These are phyloP conservation scores for Stenopsyche tienmushanensis DNA, from an alignment of 1,140 invertebrate genomes.

Conservation along the genomic window DNA sequence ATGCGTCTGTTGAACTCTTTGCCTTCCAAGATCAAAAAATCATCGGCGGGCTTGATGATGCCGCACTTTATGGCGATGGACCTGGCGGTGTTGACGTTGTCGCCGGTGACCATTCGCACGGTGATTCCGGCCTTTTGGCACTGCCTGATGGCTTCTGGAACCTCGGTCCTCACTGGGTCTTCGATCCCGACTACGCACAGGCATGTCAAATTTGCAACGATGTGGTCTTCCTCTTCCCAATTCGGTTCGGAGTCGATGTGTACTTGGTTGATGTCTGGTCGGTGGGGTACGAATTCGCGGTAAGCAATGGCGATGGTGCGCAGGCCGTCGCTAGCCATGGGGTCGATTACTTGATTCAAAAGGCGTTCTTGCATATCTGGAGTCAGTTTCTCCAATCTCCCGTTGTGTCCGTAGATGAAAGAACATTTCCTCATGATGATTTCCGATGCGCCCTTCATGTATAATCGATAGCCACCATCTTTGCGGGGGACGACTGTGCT, in stretches of 20 bases:
- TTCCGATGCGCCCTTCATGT: conserved; percentile 75
- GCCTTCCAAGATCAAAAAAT: conserved; percentile 81
- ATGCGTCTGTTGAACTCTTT: conserved; percentile 85
- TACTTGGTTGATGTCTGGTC: conserved; percentile 71
- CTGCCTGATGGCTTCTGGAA: conserved; percentile 75
- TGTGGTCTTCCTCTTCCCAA: conserved; percentile 84
- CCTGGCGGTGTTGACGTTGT: conserved; percentile 86
- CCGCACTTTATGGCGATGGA: conserved; percentile 87
- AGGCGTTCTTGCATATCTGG: conserved; percentile 73
- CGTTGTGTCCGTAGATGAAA: conserved; percentile 75
- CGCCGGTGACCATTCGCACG: conserved; percentile 89
- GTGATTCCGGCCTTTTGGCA: conserved; percentile 86
- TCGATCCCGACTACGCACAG: conserved; percentile 85
- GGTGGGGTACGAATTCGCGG: conserved; percentile 72
- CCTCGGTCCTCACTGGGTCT: conserved; percentile 83
- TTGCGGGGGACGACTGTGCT: conserved; percentile 74
- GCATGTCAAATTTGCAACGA: conserved; percentile 75
- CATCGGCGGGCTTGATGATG: conserved; percentile 75
- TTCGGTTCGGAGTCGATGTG: conserved; percentile 72
- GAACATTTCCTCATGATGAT: conserved; percentile 59
- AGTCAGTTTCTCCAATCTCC: conserved; percentile 70
- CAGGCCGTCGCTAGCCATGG: conserved; percentile 84
- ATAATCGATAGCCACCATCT: conserved; percentile 72
- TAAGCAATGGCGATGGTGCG: conserved; percentile 82
- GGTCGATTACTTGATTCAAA: conserved; percentile 80